These are phyloP conservation scores for Rhagologus leucostigma DNA, from an alignment of 2,113 vertebrate species.

Conservation along the genomic window DNA sequence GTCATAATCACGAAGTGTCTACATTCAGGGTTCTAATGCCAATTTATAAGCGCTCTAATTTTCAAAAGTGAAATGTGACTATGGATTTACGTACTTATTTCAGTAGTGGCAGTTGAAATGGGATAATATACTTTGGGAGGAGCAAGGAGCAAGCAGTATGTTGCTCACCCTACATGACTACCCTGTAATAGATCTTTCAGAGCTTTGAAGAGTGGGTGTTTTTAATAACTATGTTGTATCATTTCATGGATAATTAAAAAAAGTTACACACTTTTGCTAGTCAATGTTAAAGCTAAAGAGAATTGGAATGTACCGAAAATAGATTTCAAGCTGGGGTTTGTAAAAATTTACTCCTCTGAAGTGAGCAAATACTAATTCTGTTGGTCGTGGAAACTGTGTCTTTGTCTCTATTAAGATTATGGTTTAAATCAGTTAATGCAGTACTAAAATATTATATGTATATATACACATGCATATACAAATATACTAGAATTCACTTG, in stretches of 20 bases:
- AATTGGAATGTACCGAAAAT: not conserved
- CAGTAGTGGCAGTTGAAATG: not conserved
- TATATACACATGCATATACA: too few species aligned
- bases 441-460: not conserved
- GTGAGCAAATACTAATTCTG: not conserved
- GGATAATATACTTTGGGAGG: not conserved
- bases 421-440: not conserved
- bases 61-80: not conserved
- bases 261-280: not conserved
- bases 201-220: not conserved
- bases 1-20: not conserved
- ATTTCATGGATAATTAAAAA: not conserved
- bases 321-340: not conserved
- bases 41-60: not conserved
- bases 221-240: not conserved
- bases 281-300: not conserved
- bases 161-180: not conserved
- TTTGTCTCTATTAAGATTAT: not conserved
- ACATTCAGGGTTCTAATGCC: not conserved
- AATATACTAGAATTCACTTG: not conserved
- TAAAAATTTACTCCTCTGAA: not conserved
- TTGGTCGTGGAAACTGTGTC: not conserved
- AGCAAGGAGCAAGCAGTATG: not conserved
- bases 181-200: not conserved
- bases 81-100: not conserved